A percentile compares a stretch with the other conserved stretches of the same genome.
phyloP scores from a whole-genome alignment of 2,113 vertebrate species.

The Tamias sibiricus region DNA sequence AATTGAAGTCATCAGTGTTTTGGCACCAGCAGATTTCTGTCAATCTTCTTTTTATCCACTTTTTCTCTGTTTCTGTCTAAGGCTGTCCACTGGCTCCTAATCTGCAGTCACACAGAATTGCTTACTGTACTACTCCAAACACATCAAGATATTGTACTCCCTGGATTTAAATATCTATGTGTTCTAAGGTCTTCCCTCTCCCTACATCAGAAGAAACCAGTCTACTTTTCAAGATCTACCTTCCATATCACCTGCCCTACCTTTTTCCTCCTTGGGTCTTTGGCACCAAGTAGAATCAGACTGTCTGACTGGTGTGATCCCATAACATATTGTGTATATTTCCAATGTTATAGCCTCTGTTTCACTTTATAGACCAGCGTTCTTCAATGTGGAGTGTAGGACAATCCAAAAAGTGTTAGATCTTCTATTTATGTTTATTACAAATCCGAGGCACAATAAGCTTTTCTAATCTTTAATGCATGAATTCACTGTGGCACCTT shows the following conservation, averaged over 20 bases:
- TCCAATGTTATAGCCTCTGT: neutral
- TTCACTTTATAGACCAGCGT: neutral
- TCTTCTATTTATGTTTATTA: slow-evolving; percentile 19
- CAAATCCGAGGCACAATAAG: neutral
- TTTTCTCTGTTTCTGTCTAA: slow-evolving; percentile 34
- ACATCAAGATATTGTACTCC: neutral
- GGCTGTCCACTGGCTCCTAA: neutral
- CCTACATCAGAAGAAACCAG: neutral
- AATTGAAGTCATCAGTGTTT: slow-evolving; percentile 64
- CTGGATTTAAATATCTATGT: neutral
- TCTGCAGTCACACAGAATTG: neutral
- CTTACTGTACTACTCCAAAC: neutral
- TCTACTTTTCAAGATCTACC: neutral
- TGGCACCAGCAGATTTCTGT: slow-evolving; percentile 51
- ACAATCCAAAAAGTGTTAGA: neutral
- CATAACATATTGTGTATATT: neutral
- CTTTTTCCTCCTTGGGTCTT: neutral
- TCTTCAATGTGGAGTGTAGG: neutral
- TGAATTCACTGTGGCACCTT: neutral
- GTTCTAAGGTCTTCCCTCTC: neutral
- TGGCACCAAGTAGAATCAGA: neutral
- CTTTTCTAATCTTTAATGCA: neutral
- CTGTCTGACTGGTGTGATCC: neutral
- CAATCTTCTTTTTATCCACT: slow-evolving; percentile 49
- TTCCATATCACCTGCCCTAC: neutral